Conservation (phyloP, 2,113 vertebrate species). For the Bombycilla garrulus region DNA sequence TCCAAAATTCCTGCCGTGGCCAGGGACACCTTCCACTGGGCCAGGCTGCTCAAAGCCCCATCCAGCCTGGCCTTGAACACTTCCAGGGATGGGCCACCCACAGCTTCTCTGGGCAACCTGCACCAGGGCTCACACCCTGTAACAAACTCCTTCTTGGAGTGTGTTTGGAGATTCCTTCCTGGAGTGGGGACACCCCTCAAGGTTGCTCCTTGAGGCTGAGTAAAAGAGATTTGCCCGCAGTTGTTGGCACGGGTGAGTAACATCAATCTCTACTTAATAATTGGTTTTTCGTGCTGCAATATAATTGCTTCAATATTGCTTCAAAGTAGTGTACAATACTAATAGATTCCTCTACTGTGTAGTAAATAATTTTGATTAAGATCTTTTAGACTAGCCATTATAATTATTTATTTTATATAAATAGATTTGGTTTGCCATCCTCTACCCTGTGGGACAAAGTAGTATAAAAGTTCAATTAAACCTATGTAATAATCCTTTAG, state of each 20-base stretch:
- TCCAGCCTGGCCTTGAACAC: background rate
- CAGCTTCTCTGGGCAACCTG: background rate
- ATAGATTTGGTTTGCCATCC: background rate
- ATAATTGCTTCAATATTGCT: background rate
- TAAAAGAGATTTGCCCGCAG: background rate
- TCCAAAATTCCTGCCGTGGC: background rate
- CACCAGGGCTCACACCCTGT: background rate
- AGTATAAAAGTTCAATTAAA: background rate
- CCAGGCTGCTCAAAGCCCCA: background rate
- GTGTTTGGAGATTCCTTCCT: background rate
- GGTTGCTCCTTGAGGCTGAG: background rate
- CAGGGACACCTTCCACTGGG: background rate
- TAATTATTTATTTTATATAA: background rate
- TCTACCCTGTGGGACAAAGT: background rate
- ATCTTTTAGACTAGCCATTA: background rate
- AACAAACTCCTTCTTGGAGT: background rate
- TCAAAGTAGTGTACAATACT: background rate
- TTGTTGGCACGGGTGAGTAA: fast-evolving
- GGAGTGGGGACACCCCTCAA: background rate
- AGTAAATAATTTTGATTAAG: background rate
- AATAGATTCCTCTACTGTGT: background rate
- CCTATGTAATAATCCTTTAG: background rate
- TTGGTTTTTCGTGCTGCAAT: background rate
- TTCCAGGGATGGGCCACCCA: background rate
- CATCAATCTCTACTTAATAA: background rate